Base-by-base conservation (phyloP, 2,888 invertebrate genomes). In the Nineta flava region DNA sequence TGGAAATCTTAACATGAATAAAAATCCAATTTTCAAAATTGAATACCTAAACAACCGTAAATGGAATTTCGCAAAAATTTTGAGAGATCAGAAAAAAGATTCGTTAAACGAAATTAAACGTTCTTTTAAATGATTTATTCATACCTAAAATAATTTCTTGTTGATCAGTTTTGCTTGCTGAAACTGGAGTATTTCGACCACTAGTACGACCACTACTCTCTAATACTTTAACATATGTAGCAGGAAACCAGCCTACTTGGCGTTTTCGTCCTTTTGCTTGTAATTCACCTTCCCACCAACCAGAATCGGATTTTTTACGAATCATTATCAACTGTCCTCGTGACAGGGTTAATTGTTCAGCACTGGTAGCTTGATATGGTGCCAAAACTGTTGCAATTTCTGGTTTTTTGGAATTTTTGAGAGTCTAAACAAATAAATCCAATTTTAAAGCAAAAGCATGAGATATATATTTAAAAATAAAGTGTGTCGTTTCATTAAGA, bases 251-350 rank as follows among this genome's bases (percentile, higher is more conserved):
- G 2, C 99, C 99, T 34, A 94, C 81, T 67, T 94, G 92, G 34
- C 90, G 72, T 63, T 88, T 88, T 58, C 90, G 79, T 1, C 95
- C 93, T 61, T 83, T 83, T 2, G 81, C 94, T 71, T 95, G 95
- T 42, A 96, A 69, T 68, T 99, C 97, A 1, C 99, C 99, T 71
- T 99, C 97, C 97, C 97, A 99, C 99, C 99, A 99, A 16, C 99
- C 99, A 46, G 90, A 88, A 58, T 90, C 86, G 0, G 93, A 92
- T 64, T 95, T 96, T 71, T 96, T 96, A 17, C 93, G 77, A n/a
- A 99, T 88, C 75, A 92, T 87, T 51, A 97, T 83, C 50, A 96
- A 71, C 61, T 97, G 96, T 0, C 96, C 97, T 52, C 90, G 82
- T 56, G 82, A 79, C 32, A 99, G 72, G 13, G 87, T 84, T 40